Conservation (phyloP, 2,888 invertebrate species). For the Julus scandinavius region DNA sequence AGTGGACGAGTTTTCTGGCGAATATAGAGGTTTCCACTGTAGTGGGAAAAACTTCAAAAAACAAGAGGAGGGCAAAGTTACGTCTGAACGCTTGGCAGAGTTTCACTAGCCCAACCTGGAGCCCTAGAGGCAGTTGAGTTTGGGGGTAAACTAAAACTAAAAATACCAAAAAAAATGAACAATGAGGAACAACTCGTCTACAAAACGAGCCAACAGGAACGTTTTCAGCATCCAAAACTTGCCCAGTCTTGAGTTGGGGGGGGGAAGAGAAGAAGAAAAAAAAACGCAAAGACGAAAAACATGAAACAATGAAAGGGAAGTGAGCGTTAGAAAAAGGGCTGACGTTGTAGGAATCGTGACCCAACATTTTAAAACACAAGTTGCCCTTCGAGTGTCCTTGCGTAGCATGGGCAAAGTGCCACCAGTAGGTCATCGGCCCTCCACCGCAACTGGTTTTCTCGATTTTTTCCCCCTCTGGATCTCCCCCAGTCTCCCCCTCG, state of each 20-base stretch:
- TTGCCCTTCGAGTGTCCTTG: constrained; percentile 2
- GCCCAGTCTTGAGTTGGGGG: background rate
- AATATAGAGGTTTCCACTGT: no score
- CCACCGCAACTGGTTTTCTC: background rate
- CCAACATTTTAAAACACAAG: background rate
- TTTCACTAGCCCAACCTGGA: background rate
- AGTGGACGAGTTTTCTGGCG: no score
- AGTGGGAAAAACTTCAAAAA: no score
- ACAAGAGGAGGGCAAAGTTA: background rate
- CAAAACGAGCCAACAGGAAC: background rate
- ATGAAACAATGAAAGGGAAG: background rate
- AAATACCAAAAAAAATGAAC: background rate
- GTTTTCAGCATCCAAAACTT: constrained; percentile 3
- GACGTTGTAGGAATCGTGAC: background rate
- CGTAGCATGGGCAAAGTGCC: background rate
- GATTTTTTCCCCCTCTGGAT: background rate
- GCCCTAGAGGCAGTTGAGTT: background rate
- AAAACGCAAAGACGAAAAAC: background rate
- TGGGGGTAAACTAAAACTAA: no score
- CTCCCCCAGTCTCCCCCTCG: background rate
- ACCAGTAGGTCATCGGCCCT: constrained; percentile 18
- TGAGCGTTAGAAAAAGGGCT: background rate
- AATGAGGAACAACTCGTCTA: background rate
- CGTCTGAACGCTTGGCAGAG: background rate
- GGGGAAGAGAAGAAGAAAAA: background rate